Percentiles rank a stretch among this genome's conserved stretches.
Conservation (phyloP, 2,113 vertebrate genomes). For the Ursus arctos region DNA sequence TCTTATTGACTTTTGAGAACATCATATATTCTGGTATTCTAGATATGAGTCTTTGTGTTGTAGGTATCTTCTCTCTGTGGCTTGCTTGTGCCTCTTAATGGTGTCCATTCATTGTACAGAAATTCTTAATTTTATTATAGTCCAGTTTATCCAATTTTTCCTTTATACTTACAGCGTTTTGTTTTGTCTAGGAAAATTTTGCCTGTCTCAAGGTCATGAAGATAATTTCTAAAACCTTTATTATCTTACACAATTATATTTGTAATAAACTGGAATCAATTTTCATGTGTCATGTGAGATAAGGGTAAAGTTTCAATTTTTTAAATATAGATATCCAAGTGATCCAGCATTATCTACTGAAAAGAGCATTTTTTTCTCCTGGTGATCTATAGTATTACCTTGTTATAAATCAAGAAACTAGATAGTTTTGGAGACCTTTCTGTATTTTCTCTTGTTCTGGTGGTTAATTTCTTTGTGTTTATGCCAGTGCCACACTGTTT, state of each 20-base stretch:
- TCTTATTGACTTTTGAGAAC: neutral
- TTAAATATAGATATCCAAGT: neutral
- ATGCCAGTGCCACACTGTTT: neutral
- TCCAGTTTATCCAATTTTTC: neutral
- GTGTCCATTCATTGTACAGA: neutral
- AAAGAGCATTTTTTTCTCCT: neutral
- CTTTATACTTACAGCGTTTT: neutral
- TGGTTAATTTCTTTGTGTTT: neutral
- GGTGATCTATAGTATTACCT: neutral
- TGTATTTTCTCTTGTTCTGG: neutral
- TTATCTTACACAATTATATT: neutral
- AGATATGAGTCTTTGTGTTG: neutral
- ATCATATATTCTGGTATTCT: neutral
- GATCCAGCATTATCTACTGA: neutral
- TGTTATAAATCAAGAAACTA: neutral
- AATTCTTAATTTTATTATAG: neutral
- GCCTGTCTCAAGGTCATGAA: slow-evolving; percentile 40
- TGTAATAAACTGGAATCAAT: neutral
- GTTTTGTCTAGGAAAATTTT: neutral
- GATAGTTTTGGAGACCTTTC: neutral
- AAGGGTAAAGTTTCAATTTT: neutral
- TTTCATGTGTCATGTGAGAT: neutral
- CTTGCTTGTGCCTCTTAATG: slow-evolving; percentile 4
- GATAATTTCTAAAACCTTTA: neutral
- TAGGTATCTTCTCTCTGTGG: neutral